A percentile compares a stretch with the other conserved stretches of the same genome.
Conservation (phyloP, 2,797 vertebrate species). For the Malurus splendens region DNA sequence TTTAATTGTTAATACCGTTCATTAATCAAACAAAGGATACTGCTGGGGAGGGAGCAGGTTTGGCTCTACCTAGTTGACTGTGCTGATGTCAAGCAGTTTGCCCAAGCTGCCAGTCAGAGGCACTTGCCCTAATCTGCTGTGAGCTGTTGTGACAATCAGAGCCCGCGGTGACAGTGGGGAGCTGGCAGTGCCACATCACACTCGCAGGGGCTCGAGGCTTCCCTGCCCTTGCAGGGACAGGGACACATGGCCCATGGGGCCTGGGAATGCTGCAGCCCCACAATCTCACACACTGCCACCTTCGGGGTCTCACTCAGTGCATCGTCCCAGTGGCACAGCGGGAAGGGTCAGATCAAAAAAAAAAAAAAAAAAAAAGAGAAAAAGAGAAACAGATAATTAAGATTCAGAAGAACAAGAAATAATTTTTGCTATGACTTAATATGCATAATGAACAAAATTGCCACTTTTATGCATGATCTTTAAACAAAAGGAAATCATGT, state of each 20-base stretch:
- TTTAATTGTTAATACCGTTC: constrained; percentile 33
- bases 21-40: constrained; percentile 58
- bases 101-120: constrained; percentile 32
- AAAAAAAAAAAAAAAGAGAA: background rate
- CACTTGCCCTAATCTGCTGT: constrained; percentile 17
- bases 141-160: constrained; percentile 24
- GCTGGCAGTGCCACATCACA: background rate
- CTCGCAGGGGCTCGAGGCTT: background rate
- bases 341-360: background rate
- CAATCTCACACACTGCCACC: constrained; percentile 68
- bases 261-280: constrained; percentile 69
- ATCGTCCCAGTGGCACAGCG: background rate
- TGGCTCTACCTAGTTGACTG: constrained; percentile 18
- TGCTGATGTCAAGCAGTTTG: constrained; percentile 22
- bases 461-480: background rate
- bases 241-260: constrained; percentile 57
- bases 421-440: constrained; percentile 20
- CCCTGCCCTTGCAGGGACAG: background rate
- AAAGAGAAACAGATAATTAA: constrained; percentile 63
- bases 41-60: background rate
- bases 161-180: constrained; percentile 43
- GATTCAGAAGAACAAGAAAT: constrained; percentile 78
- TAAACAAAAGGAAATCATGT: background rate
- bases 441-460: background rate
- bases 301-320: constrained; percentile 71